These are phyloP conservation scores for Dasysyrphus tricinctus DNA, from an alignment of 2,888 invertebrate genomes.

Conservation along the genomic window DNA sequence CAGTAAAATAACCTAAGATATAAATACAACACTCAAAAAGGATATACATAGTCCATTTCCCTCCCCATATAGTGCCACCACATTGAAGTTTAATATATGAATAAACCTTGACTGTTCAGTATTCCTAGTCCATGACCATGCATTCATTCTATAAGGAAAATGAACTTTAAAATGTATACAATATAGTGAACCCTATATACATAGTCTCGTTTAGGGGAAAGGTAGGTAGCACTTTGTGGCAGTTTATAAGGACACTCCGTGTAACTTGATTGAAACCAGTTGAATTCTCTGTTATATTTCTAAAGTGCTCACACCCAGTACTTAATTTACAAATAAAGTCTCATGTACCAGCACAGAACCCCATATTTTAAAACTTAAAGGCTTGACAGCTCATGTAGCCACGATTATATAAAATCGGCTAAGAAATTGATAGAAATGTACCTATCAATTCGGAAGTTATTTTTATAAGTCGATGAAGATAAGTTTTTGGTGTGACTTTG, in stretches of 20 bases:
- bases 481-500: too few relatives aligned
- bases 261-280: neutral
- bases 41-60: neutral
- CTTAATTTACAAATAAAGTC: too few relatives aligned
- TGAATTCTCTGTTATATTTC: too few relatives aligned
- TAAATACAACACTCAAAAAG: neutral
- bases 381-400: too few relatives aligned
- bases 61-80: neutral
- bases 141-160: neutral
- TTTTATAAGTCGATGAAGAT: too few relatives aligned
- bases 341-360: too few relatives aligned
- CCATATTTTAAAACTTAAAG: too few relatives aligned
- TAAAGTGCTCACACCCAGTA: too few relatives aligned
- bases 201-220: neutral
- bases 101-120: neutral
- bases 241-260: neutral
- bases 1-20: neutral
- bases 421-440: too few relatives aligned
- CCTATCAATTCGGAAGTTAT: too few relatives aligned
- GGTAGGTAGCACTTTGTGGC: neutral
- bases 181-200: neutral
- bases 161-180: neutral
- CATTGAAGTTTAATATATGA: constrained; percentile 20
- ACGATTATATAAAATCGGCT: too few relatives aligned
- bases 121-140: constrained; percentile 1